Percentiles rank a stretch among this genome's conserved stretches.
These are phyloP conservation scores for Cydia strobilella DNA, from an alignment of 1,140 invertebrate genomes.

Conservation along the genomic window DNA sequence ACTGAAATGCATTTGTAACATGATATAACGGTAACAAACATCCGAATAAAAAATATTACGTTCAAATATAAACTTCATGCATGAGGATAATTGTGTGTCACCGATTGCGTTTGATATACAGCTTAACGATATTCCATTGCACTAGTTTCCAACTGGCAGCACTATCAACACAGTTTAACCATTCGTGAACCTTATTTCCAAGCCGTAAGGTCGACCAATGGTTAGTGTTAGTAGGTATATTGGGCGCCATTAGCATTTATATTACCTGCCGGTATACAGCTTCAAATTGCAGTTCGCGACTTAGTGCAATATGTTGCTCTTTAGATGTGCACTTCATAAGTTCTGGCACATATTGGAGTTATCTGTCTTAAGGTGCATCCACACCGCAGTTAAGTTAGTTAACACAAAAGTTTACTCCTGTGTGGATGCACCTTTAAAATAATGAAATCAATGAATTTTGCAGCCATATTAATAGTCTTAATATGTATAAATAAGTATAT, in stretches of 20 bases:
- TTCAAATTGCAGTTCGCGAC: neutral
- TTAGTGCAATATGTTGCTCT: constrained; percentile 2
- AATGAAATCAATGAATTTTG: too few species aligned
- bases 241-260: neutral
- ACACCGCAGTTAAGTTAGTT: too few species aligned
- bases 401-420: too few species aligned
- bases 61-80: too few species aligned
- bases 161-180: neutral
- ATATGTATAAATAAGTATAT: too few species aligned
- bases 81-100: neutral
- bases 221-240: neutral
- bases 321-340: neutral
- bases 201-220: neutral
- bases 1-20: too few species aligned
- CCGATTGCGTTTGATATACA: neutral
- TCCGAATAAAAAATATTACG: too few species aligned
- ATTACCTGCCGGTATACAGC: constrained; percentile 5
- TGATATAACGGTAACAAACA: too few species aligned
- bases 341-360: neutral
- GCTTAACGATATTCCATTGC: neutral
- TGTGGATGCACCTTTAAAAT: too few species aligned
- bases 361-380: neutral
- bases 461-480: too few species aligned
- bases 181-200: neutral
- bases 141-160: neutral